Conservation (phyloP, 1,140 invertebrate species). For the Phortica variegata region DNA sequence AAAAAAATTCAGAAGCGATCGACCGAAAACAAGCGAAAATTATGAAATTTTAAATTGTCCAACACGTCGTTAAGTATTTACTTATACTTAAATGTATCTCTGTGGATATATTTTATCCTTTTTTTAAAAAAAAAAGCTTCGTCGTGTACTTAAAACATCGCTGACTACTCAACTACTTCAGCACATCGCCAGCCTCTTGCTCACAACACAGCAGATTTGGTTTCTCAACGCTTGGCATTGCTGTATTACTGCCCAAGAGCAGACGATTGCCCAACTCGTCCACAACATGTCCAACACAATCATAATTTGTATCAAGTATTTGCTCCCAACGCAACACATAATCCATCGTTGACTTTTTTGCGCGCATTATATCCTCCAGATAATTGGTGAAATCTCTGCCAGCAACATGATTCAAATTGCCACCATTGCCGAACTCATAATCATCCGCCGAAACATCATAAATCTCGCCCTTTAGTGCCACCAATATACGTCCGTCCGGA, state of each 20-base stretch:
- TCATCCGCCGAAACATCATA: conserved; percentile 27
- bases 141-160: no score
- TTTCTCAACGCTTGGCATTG: background rate
- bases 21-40: no score
- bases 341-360: background rate
- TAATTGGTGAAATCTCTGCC: conserved; percentile 26
- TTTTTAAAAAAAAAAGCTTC: no score
- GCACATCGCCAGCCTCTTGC: no score
- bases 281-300: conserved; percentile 17
- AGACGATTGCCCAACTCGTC: conserved; percentile 1
- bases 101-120: no score
- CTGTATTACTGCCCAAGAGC: background rate
- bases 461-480: conserved; percentile 23
- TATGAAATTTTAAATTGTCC: no score
- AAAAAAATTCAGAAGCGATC: no score
- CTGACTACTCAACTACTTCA: no score
- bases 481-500: conserved; percentile 26
- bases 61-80: no score
- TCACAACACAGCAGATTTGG: no score
- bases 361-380: conserved; percentile 1
- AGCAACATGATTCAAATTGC: conserved; percentile 14
- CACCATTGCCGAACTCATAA: conserved; percentile 6
- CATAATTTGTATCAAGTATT: conserved; percentile 20
- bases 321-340: conserved; percentile 22
- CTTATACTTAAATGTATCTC: no score